phyloP scores from a whole-genome alignment of 2,113 vertebrate species.

The Saimiri boliviensis region DNA sequence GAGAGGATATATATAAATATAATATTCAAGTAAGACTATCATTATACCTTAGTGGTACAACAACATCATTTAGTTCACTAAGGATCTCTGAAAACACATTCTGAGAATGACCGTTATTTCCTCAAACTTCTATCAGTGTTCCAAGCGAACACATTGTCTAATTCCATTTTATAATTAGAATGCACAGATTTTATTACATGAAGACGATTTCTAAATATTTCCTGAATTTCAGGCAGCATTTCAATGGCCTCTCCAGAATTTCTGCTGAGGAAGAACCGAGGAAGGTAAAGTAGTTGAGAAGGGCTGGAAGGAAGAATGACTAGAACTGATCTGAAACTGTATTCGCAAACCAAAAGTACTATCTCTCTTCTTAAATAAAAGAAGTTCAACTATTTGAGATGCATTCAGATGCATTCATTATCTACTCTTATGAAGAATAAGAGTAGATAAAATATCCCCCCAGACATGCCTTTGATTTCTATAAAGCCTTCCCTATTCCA shows the following conservation, averaged over 20 bases:
- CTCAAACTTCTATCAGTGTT: background rate
- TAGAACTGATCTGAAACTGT: background rate
- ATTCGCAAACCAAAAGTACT: background rate
- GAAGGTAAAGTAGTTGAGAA: background rate
- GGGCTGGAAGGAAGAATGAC: background rate
- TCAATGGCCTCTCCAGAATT: background rate
- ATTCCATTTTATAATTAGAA: background rate
- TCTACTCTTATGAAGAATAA: background rate
- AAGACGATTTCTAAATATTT: background rate
- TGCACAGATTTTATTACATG: background rate
- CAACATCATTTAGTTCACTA: background rate
- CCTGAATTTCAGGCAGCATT: background rate
- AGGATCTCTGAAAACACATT: background rate
- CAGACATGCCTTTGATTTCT: background rate
- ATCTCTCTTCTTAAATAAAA: background rate
- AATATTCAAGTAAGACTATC: background rate
- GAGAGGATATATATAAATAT: background rate
- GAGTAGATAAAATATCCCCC: background rate
- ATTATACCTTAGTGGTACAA: background rate
- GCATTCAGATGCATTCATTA: no score
- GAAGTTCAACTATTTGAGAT: background rate
- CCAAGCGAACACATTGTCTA: background rate
- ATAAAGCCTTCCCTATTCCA: background rate
- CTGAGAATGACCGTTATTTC: background rate
- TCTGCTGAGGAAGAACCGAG: background rate